These are phyloP conservation scores for Trichogramma evanescens DNA, from an alignment of 2,888 invertebrate genomes.

Conservation along the genomic window DNA sequence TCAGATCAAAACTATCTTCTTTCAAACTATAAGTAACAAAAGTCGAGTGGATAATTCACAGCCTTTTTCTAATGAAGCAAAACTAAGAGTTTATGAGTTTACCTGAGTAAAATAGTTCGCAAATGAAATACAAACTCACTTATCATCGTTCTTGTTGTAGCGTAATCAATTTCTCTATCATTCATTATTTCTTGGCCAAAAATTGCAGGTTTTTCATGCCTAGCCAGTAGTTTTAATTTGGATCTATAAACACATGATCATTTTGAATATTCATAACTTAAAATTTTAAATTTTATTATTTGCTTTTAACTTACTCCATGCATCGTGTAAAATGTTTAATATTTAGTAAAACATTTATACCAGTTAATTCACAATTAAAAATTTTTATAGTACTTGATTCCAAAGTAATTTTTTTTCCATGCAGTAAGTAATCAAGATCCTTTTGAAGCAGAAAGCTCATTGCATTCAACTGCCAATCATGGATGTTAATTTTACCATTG, in stretches of 20 bases:
- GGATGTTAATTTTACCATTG: constrained; percentile 37
- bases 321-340: constrained; percentile 35
- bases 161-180: constrained; percentile 28
- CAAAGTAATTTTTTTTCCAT: constrained; percentile 5
- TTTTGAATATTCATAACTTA: not conserved
- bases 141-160: constrained; percentile 28
- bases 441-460: constrained; percentile 26
- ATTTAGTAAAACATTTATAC: constrained; percentile 31
- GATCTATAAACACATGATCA: constrained; percentile 25
- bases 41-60: constrained; percentile 4
- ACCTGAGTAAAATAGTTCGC: constrained; percentile 35
- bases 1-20: constrained; percentile 28
- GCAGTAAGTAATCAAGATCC: constrained; percentile 32
- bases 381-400: constrained; percentile 21
- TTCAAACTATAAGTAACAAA: constrained; percentile 27
- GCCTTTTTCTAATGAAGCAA: not conserved
- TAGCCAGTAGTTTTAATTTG: constrained; percentile 32
- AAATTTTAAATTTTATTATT: not conserved
- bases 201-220: constrained; percentile 26
- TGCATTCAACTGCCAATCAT: constrained; percentile 35
- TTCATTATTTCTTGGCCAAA: not conserved
- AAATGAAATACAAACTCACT: constrained; percentile 34
- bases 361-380: constrained; percentile 30
- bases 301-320: constrained; percentile 31
- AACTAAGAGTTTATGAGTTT: not conserved